phyloP scores from a whole-genome alignment of 2,113 vertebrate species.

The Accipiter cooperii region DNA sequence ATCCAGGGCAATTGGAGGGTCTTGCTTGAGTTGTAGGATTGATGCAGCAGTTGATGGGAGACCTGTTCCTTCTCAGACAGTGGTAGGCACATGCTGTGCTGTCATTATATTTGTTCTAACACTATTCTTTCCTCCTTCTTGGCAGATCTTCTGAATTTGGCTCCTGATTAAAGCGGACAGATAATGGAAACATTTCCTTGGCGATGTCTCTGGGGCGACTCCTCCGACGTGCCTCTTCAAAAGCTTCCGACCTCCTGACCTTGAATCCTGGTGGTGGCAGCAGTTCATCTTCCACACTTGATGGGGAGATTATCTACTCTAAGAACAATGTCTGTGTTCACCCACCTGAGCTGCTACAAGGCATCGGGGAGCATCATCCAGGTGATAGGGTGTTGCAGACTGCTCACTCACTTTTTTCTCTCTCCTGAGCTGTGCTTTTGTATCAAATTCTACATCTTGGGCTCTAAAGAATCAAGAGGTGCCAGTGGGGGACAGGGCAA shows the following conservation, averaged over 20 bases:
- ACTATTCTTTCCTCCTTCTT: background rate
- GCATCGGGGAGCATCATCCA: conserved; percentile 90
- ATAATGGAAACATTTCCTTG: conserved; percentile 84
- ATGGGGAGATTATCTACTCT: conserved; percentile 95
- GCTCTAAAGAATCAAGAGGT: background rate
- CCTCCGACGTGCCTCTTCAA: conserved; percentile 93
- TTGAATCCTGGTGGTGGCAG: conserved; percentile 72
- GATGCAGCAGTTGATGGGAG: background rate
- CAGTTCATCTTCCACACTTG: conserved; percentile 65
- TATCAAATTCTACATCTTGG: background rate
- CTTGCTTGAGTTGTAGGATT: background rate
- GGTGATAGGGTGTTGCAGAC: conserved; percentile 66
- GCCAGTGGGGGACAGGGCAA: background rate
- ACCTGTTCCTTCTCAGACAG: background rate
- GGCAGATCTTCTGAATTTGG: conserved; percentile 35
- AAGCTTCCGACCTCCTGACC: conserved; percentile 94
- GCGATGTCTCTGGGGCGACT: conserved; percentile 98
- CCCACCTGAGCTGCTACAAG: conserved; percentile 84
- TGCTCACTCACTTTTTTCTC: background rate
- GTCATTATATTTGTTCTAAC: background rate
- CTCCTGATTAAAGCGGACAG: conserved; percentile 53
- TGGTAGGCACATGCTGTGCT: background rate
- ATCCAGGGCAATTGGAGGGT: background rate
- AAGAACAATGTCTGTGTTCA: conserved; percentile 99
- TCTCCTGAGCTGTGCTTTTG: background rate